Conservation (phyloP, 2,113 vertebrate species). For the Microtus montanus region DNA sequence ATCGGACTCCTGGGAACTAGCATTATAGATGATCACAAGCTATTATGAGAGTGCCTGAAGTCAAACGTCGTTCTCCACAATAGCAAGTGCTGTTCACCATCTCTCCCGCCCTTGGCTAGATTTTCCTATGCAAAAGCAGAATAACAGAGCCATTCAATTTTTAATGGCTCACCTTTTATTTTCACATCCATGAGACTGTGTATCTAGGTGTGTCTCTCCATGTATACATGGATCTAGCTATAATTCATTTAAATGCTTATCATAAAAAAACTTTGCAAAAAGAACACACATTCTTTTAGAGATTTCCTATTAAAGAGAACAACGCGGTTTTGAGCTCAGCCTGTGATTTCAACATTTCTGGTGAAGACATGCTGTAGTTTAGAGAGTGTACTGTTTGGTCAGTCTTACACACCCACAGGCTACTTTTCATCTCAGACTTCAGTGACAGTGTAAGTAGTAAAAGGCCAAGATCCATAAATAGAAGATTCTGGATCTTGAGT, state of each 20-base stretch:
- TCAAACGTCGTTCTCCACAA: background rate
- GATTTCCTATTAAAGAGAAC: background rate
- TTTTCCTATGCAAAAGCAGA: slow-evolving; percentile 49
- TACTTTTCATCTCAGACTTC: background rate
- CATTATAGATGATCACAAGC: background rate
- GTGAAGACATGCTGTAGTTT: background rate
- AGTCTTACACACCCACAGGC: background rate
- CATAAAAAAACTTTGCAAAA: background rate
- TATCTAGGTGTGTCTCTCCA: background rate
- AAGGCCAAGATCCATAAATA: background rate
- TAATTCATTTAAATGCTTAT: background rate
- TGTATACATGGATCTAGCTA: rapidly evolving
- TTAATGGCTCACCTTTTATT: background rate
- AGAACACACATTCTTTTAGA: background rate
- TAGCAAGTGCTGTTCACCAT: background rate
- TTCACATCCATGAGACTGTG: background rate
- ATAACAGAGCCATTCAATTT: background rate
- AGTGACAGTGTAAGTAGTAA: slow-evolving; percentile 13
- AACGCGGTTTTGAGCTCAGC: background rate
- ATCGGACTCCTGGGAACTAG: background rate
- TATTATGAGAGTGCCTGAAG: background rate
- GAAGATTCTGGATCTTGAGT: background rate
- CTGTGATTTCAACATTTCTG: background rate
- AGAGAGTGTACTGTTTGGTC: background rate
- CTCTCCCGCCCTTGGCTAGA: background rate